phyloP scores from a whole-genome alignment of 2,797 vertebrate genomes.

The Coluber constrictor region DNA sequence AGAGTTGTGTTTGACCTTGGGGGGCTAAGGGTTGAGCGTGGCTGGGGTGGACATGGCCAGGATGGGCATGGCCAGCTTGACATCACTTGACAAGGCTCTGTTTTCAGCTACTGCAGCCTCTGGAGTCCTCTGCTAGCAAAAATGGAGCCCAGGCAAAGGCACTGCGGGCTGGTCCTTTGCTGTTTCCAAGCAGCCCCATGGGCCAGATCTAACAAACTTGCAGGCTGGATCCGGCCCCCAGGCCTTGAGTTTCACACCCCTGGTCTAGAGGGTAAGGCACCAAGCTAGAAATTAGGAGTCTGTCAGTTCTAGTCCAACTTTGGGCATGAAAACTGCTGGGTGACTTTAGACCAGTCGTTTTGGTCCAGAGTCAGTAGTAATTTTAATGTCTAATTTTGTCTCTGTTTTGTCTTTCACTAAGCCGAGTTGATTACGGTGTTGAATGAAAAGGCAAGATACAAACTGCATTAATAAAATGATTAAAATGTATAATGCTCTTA shows the following conservation, averaged over 20 bases:
- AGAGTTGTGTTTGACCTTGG: no score
- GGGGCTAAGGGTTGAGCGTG: no score
- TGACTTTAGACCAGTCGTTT: not conserved
- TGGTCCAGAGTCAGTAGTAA: not conserved
- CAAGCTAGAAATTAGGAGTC: not conserved
- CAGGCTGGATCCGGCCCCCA: no score
- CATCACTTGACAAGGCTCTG: no score
- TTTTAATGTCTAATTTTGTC: not conserved
- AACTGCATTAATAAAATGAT: not conserved
- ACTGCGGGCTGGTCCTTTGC: no score
- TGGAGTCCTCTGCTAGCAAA: no score
- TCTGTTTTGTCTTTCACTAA: not conserved
- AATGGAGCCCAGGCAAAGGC: no score
- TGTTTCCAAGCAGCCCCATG: no score
- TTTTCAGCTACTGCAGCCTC: accelerated
- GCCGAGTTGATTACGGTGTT: not conserved
- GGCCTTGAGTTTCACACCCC: no score
- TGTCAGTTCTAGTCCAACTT: not conserved
- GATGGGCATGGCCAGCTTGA: no score
- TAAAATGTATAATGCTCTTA: not conserved
- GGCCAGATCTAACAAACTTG: no score
- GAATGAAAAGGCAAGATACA: not conserved
- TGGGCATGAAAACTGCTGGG: not conserved
- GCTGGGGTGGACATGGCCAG: no score
- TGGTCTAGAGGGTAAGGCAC: not conserved